A percentile compares a stretch with the other conserved stretches of the same genome.
Evolutionary conservation across 2,888 invertebrate genomes (phyloP).

Genomic region (Cyclophora punctaria): DNA sequence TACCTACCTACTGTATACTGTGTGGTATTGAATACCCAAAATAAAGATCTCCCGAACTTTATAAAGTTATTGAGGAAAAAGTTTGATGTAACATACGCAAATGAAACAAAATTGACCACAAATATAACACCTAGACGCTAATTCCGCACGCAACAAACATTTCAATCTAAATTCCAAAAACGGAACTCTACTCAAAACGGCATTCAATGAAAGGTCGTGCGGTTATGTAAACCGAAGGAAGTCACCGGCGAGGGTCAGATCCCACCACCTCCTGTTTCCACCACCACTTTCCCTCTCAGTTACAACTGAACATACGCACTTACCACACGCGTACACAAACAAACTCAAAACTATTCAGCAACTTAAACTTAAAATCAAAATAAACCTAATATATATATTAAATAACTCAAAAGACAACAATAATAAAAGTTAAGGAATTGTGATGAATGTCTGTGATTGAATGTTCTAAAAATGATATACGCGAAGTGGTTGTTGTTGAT

Average conservation of each 20-base stretch:
- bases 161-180: too few relatives aligned
- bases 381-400: not conserved
- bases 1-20: too few relatives aligned
- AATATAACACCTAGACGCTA: too few relatives aligned
- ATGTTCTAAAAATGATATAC: slow-evolving; percentile 41
- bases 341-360: not conserved
- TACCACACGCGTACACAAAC: slow-evolving; percentile 29
- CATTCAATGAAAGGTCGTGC: not conserved
- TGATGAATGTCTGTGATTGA: slow-evolving; percentile 12
- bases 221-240: slow-evolving; percentile 19
- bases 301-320: slow-evolving; percentile 35
- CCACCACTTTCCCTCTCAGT: slow-evolving; percentile 63
- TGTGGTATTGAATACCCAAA: too few relatives aligned
- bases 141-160: too few relatives aligned
- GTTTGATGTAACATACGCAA: too few relatives aligned
- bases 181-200: too few relatives aligned
- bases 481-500: slow-evolving; percentile 56
- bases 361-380: not conserved
- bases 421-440: slow-evolving; percentile 4
- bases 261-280: slow-evolving; percentile 20
- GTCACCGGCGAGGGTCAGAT: slow-evolving; percentile 38
- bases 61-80: too few relatives aligned
- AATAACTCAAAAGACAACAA: slow-evolving; percentile 4
- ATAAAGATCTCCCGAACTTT: too few relatives aligned
- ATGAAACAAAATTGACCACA: too few relatives aligned